Evolutionary conservation across 92 coral and sea anemone genomes (phyloP).

Genomic region (Virgularia gustaviana): DNA sequence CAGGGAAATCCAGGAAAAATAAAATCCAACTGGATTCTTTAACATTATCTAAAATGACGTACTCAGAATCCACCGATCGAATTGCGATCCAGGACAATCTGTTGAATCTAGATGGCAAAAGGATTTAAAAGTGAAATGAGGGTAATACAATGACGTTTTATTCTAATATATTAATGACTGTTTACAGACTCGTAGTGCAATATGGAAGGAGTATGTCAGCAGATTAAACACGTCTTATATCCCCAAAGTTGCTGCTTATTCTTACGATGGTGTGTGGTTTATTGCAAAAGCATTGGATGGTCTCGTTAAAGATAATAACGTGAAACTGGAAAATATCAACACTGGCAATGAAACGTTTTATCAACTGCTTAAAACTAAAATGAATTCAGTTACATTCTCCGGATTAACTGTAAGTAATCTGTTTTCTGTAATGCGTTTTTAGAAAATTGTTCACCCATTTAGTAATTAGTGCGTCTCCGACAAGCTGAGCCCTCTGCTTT

Average conservation of each 20-base stretch:
- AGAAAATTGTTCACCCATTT: neutral
- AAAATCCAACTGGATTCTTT: no score
- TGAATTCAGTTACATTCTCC: slow-evolving; percentile 24
- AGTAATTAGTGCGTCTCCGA: neutral
- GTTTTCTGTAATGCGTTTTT: neutral
- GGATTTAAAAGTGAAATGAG: neutral
- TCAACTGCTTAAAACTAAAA: slow-evolving; percentile 4
- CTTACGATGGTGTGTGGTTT: slow-evolving; percentile 89
- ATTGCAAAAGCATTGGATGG: slow-evolving; percentile 64
- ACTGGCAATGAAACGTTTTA: slow-evolving; percentile 30
- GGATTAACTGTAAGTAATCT: slow-evolving; percentile 20
- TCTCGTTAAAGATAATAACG: slow-evolving; percentile 8
- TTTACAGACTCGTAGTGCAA: slow-evolving; percentile 61
- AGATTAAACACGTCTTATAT: slow-evolving; percentile 55
- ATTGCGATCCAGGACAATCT: neutral
- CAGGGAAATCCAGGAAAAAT: no score
- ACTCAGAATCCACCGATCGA: no score
- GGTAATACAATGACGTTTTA: neutral
- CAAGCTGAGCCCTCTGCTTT: no score
- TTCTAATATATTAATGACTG: neutral
- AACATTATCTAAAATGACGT: no score
- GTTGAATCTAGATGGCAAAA: neutral
- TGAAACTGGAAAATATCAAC: slow-evolving; percentile 16
- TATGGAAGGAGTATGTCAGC: slow-evolving; percentile 62
- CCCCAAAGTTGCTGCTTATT: slow-evolving; percentile 74